Conservation (phyloP, 2,888 invertebrate genomes). For the Xylocampa areola region DNA sequence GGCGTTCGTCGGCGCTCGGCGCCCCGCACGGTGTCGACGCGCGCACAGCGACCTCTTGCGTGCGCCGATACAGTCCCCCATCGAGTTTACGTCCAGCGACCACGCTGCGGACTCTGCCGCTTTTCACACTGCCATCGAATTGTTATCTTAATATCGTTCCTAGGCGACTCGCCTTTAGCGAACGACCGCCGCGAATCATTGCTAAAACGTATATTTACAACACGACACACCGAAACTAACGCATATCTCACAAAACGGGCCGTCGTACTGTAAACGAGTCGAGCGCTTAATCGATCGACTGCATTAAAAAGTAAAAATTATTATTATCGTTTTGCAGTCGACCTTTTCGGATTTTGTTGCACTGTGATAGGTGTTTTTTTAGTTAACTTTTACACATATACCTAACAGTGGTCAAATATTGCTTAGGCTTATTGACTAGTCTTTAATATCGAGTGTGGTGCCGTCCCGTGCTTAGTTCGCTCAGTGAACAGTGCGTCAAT, state of each 20-base stretch:
- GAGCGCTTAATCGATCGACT: constrained; percentile 86
- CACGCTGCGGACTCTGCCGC: constrained; percentile 86
- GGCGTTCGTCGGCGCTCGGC: constrained; percentile 73
- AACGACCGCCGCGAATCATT: constrained; percentile 76
- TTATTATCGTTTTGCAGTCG: constrained; percentile 82
- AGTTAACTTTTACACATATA: constrained; percentile 68
- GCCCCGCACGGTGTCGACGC: constrained; percentile 77
- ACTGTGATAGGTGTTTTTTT: constrained; percentile 69
- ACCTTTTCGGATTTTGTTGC: constrained; percentile 82
- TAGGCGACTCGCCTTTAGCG: constrained; percentile 76
- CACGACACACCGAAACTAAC: constrained; percentile 60
- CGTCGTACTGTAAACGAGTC: constrained; percentile 76
- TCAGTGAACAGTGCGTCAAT: constrained; percentile 84
- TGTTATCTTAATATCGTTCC: constrained; percentile 83
- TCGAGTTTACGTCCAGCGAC: constrained; percentile 82
- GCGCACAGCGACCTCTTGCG: constrained; percentile 83
- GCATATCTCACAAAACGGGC: constrained; percentile 69
- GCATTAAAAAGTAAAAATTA: constrained; percentile 85
- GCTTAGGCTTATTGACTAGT: constrained; percentile 67
- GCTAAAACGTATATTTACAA: constrained; percentile 64
- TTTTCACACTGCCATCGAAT: constrained; percentile 85
- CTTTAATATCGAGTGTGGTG: constrained; percentile 73
- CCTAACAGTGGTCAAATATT: constrained; percentile 66
- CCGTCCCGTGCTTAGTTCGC: constrained; percentile 87
- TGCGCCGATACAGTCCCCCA: constrained; percentile 79